Conservation (phyloP, 2,888 invertebrate genomes). For the Melipona bicolor region DNA sequence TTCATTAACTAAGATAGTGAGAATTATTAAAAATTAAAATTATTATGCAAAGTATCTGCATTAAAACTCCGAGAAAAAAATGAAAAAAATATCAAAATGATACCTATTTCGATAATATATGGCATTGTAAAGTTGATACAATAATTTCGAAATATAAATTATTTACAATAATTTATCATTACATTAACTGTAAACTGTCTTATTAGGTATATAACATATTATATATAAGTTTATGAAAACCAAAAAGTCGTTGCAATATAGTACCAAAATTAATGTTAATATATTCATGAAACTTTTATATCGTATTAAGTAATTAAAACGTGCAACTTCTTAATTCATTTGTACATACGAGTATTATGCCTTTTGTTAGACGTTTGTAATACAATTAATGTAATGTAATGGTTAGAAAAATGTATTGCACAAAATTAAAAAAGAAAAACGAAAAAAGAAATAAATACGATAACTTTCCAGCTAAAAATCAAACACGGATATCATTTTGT, state of each 20-base stretch:
- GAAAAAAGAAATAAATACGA: constrained; percentile 37
- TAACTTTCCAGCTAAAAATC: constrained; percentile 59
- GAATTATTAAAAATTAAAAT: constrained; percentile 46
- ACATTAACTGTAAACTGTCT: constrained; percentile 56
- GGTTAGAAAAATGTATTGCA: constrained; percentile 35
- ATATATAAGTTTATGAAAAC: constrained; percentile 56
- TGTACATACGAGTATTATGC: constrained; percentile 43
- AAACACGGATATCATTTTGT: constrained; percentile 42
- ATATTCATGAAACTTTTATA: constrained; percentile 23
- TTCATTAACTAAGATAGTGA: constrained; percentile 53
- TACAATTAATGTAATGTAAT: constrained; percentile 32
- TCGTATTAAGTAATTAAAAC: constrained; percentile 25
- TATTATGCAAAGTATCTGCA: constrained; percentile 59
- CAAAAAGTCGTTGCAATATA: constrained; percentile 60
- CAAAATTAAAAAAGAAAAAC: constrained; percentile 32
- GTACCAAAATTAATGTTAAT: constrained; percentile 30
- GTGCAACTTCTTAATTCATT: constrained; percentile 31
- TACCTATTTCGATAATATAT: constrained; percentile 57
- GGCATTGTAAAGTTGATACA: constrained; percentile 62
- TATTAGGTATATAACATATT: constrained; percentile 60
- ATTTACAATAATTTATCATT: constrained; percentile 74
- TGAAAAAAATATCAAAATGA: constrained; percentile 14
- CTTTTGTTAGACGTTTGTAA: constrained; percentile 34
- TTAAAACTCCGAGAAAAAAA: constrained; percentile 34
- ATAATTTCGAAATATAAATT: constrained; percentile 57